Conservation (phyloP, 2,888 invertebrate species). For the Drosophila setosimentum region DNA sequence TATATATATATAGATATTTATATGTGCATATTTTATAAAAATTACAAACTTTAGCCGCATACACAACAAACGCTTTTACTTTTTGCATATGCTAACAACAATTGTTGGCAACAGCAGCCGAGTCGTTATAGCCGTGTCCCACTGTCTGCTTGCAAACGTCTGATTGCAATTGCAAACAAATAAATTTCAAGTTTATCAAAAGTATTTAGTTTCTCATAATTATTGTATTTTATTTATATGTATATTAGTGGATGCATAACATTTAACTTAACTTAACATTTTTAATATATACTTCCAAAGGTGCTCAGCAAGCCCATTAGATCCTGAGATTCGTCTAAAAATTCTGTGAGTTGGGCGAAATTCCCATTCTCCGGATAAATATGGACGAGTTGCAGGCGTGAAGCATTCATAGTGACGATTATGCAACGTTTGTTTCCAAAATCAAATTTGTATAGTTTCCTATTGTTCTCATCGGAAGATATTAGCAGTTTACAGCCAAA, state of each 20-base stretch:
- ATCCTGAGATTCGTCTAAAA: conserved; percentile 43
- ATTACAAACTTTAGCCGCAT: conserved; percentile 59
- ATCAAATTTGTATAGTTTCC: conserved; percentile 22
- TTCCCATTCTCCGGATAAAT: conserved; percentile 38
- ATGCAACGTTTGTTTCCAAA: conserved; percentile 8
- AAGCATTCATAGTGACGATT: not conserved
- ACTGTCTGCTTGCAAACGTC: not conserved
- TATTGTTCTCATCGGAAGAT: not conserved
- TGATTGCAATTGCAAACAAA: not conserved
- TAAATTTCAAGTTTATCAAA: not conserved
- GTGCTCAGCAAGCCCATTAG: conserved; percentile 39
- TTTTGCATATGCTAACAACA: not conserved
- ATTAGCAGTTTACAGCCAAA: conserved; percentile 19
- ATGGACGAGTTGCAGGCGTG: conserved; percentile 14
- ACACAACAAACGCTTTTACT: conserved; percentile 21
- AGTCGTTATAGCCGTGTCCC: not conserved
- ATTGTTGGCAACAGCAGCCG: not conserved
- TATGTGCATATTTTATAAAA: conserved; percentile 56
- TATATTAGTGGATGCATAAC: not conserved
- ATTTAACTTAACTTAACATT: not conserved
- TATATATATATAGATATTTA: conserved; percentile 22
- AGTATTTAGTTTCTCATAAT: not conserved
- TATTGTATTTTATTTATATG: conserved; percentile 9
- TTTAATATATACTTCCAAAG: not conserved
- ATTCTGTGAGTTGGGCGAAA: conserved; percentile 31